Conservation (phyloP, 2,888 invertebrate species). For the Cosmopolites sordidus region DNA sequence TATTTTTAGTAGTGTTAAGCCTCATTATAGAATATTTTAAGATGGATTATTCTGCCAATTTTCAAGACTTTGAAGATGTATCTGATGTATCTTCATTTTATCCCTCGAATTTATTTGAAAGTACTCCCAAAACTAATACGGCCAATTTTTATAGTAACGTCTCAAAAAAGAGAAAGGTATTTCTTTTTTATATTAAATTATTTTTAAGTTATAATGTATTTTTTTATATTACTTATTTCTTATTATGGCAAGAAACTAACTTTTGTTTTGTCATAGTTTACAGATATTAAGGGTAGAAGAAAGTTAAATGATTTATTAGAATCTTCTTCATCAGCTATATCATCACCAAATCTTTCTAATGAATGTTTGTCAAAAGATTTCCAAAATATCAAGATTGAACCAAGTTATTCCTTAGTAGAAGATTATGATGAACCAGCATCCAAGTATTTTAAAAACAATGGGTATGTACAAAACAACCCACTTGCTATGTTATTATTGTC, state of each 20-base stretch:
- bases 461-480: constrained; percentile 8
- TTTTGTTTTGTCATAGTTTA: too few relatives aligned
- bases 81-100: constrained; percentile 16
- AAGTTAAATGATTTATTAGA: constrained; percentile 30
- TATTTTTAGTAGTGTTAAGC: not conserved
- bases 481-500: too few relatives aligned
- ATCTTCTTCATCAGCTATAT: constrained; percentile 29
- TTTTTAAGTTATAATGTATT: not conserved
- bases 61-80: constrained; percentile 4
- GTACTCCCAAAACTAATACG: constrained; percentile 30
- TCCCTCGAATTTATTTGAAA: constrained; percentile 25
- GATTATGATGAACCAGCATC: constrained; percentile 14
- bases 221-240: too few relatives aligned
- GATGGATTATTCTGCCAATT: constrained; percentile 9
- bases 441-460: constrained; percentile 21
- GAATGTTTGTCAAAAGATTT: constrained; percentile 39
- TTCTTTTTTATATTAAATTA: constrained; percentile 14
- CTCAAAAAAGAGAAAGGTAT: constrained; percentile 37
- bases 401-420: constrained; percentile 7
- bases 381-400: constrained; percentile 35
- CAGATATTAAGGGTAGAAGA: constrained; percentile 17
- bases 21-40: too few relatives aligned
- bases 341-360: constrained; percentile 41
- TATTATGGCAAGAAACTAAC: too few relatives aligned
- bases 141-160: constrained; percentile 15